Base-by-base conservation (phyloP, 64 coral and sea anemone species). In the Montipora sp. region DNA sequence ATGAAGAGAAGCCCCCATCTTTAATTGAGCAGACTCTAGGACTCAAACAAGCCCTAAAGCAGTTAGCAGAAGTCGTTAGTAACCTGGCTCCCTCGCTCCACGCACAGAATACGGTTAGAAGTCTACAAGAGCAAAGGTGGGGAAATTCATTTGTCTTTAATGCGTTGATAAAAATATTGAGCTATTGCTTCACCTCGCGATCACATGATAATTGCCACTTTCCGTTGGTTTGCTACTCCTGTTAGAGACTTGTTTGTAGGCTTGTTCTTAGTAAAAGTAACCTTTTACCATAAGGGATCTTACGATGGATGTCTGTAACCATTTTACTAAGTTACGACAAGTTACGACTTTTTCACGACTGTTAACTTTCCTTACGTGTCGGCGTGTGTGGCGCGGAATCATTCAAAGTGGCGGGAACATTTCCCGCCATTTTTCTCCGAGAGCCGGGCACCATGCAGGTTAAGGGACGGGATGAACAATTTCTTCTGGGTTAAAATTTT, bases 91-190 rank as follows among this genome's bases (percentile, higher is more conserved):
- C 89, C 47, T 61, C 89, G 74, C 14, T 73, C 12, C 80, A 94
- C 36, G 69, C 83, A 9, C 45, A 77, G 47, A 72, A 75, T 10
- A 87, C 48, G 8, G 87, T 96, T 48, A 60, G 14, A 53, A 77
- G 83, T 63, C 81, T 96, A 72, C 65, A 88, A 53, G 46, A 96
- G 72, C 75, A 93, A 78, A 96, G 88, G 95, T 96, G 6, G 16
- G 51, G 51, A 55, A 55, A 55, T 55, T 7, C 51, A 36, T 36
- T 36, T 36, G 36, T 36, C 36, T 36, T 36, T 55, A 55, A 7
- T 10, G 10, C 51, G 51, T 55, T 36, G 36, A 36, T 55, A 55
- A 55, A 55, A 55, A 10, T 55, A 55, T 55, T 55, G 51, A 55
- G 51, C 5, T 7, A 10, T 1, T 55, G 51, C 51, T 10, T 55